phyloP scores from a whole-genome alignment of 2,797 vertebrate species.

The Capromys pilorides region DNA sequence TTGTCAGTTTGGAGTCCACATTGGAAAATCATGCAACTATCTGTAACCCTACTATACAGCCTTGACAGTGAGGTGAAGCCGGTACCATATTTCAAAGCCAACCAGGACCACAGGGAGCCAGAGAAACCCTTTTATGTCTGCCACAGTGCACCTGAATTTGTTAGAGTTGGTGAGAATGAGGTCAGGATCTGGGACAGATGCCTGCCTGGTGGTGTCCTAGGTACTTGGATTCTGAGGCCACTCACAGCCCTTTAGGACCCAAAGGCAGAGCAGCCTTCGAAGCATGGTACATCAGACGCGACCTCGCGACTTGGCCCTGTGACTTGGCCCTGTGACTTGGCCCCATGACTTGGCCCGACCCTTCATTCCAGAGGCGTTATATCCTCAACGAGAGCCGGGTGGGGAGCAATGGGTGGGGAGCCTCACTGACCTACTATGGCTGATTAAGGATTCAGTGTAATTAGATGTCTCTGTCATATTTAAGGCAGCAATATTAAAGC shows the following conservation, averaged over 20 bases:
- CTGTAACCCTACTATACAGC: background rate
- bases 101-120: background rate
- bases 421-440: constrained; percentile 31
- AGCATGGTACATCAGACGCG: background rate
- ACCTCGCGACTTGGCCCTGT: background rate
- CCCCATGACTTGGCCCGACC: background rate
- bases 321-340: background rate
- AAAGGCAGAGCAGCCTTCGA: background rate
- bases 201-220: background rate
- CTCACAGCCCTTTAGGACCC: background rate
- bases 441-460: constrained; percentile 53
- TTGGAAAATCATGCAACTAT: background rate
- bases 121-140: background rate
- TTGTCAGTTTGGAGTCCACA: background rate
- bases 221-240: background rate
- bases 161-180: background rate
- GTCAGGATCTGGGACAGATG: background rate
- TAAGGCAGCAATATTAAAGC: constrained; percentile 80
- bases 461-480: constrained; percentile 68
- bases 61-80: background rate
- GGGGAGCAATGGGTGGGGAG: background rate
- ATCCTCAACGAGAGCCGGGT: background rate
- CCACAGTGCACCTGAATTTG: background rate
- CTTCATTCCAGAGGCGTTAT: background rate
- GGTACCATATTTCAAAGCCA: constrained; percentile 20